Percentiles rank a stretch among this genome's conserved stretches.
Evolutionary conservation across 2,113 vertebrate species (phyloP).

Genomic region (Ophthalmolycus amberensis): DNA sequence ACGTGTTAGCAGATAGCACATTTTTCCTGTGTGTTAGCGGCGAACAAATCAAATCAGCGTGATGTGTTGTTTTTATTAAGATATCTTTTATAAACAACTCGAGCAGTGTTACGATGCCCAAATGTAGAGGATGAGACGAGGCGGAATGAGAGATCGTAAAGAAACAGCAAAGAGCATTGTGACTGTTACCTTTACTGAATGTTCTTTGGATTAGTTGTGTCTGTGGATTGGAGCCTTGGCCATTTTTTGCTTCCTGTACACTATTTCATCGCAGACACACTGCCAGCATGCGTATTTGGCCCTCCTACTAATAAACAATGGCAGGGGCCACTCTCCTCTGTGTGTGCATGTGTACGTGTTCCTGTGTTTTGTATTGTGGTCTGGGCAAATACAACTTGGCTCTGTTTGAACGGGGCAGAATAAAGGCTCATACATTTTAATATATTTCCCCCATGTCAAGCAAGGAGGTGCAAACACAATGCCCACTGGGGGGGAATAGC

Average conservation of each 20-base stretch:
- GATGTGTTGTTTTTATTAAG: slow-evolving; percentile 34
- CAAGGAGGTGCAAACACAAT: slow-evolving; percentile 77
- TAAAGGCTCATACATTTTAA: slow-evolving; percentile 80
- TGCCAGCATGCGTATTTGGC: slow-evolving; percentile 59
- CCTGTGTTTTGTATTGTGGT: slow-evolving; percentile 59
- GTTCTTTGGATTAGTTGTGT: slow-evolving; percentile 34
- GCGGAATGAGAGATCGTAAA: slow-evolving; percentile 2
- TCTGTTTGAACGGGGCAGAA: slow-evolving; percentile 68
- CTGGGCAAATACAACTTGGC: slow-evolving; percentile 57
- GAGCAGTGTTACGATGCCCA: background rate
- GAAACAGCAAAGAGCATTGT: slow-evolving; percentile 3
- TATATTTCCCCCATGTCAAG: slow-evolving; percentile 72
- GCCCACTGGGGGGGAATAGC: slow-evolving; percentile 29
- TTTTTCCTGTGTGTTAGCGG: slow-evolving; percentile 33
- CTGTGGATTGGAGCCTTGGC: slow-evolving; percentile 28
- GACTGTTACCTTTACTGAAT: slow-evolving; percentile 5
- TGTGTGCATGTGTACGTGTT: slow-evolving; percentile 5
- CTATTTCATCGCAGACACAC: slow-evolving; percentile 44
- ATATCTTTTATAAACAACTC: slow-evolving; percentile 26
- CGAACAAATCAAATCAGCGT: slow-evolving; percentile 8
- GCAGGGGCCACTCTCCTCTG: slow-evolving; percentile 28
- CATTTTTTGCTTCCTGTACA: slow-evolving; percentile 31
- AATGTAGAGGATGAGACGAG: background rate
- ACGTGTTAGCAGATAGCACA: slow-evolving; percentile 56
- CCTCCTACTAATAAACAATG: slow-evolving; percentile 64